Conservation (phyloP, 2,888 invertebrate species). For the Archips crataeganus region DNA sequence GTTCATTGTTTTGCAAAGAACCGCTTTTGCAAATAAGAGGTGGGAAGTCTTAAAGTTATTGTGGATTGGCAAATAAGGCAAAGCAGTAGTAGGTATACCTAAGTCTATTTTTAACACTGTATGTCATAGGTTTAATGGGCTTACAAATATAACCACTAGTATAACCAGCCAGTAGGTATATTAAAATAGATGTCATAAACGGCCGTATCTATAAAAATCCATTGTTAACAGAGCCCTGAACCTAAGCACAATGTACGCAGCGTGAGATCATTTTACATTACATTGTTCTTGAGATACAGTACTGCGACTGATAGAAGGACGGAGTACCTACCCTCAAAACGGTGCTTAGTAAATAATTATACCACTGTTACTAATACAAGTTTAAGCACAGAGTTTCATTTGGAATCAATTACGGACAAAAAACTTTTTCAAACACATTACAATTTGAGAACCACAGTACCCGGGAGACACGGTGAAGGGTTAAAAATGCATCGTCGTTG, state of each 20-base stretch:
- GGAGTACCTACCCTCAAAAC: too few relatives aligned
- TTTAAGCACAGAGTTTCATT: background rate
- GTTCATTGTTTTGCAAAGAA: conserved; percentile 12
- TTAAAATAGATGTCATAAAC: too few relatives aligned
- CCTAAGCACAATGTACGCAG: too few relatives aligned
- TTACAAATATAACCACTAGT: too few relatives aligned
- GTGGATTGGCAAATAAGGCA: background rate
- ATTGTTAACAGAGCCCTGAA: too few relatives aligned
- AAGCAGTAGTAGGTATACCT: background rate
- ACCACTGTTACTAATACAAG: background rate
- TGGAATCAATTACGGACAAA: background rate
- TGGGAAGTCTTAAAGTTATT: background rate
- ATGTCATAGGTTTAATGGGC: too few relatives aligned
- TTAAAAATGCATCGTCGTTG: conserved; percentile 84
- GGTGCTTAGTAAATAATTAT: too few relatives aligned
- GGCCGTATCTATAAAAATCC: too few relatives aligned
- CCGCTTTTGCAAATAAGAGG: background rate
- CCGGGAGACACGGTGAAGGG: conserved; percentile 78
- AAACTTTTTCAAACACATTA: background rate
- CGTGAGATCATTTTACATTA: too few relatives aligned
- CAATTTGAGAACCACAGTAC: conserved; percentile 62
- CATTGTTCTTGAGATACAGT: too few relatives aligned
- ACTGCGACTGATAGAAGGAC: too few relatives aligned
- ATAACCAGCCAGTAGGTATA: too few relatives aligned
- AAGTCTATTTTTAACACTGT: background rate